Conservation (phyloP, 2,888 invertebrate species). For the Punctoribates punctum region DNA sequence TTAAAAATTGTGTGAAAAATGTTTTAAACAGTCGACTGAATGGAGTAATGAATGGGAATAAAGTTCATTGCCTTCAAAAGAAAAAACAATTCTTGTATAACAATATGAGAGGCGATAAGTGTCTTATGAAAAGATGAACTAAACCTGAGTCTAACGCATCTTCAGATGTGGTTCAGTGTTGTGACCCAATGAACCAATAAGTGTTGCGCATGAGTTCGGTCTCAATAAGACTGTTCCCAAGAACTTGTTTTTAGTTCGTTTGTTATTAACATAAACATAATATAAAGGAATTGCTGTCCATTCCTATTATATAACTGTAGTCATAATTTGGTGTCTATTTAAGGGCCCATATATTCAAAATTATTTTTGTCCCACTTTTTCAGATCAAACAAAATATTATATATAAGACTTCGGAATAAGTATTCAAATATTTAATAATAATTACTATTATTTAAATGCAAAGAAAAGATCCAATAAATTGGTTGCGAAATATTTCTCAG, state of each 20-base stretch:
- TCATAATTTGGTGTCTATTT: background rate
- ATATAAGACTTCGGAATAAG: no score
- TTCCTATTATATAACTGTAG: background rate
- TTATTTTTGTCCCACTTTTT: no score
- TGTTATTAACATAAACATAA: background rate
- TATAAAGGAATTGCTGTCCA: slow-evolving; percentile 3
- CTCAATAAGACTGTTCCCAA: background rate
- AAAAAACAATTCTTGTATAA: background rate
- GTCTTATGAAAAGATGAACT: background rate
- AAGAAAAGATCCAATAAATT: no score
- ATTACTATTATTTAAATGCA: no score
- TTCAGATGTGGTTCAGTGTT: slow-evolving; percentile 17
- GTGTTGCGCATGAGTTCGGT: slow-evolving; percentile 24
- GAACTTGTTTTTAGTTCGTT: background rate
- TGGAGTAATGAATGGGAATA: background rate
- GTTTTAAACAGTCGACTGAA: background rate
- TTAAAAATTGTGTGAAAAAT: background rate
- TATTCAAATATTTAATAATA: no score
- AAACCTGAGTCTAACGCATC: background rate
- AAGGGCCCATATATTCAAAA: no score
- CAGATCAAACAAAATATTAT: no score
- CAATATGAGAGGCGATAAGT: background rate
- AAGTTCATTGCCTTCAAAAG: slow-evolving; percentile 2
- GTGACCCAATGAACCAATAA: slow-evolving; percentile 24
- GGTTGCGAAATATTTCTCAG: no score